A percentile compares a stretch with the other conserved stretches of the same genome.
Evolutionary conservation across 2,797 vertebrate genomes (phyloP).

Genomic region (Leuciscus waleckii): DNA sequence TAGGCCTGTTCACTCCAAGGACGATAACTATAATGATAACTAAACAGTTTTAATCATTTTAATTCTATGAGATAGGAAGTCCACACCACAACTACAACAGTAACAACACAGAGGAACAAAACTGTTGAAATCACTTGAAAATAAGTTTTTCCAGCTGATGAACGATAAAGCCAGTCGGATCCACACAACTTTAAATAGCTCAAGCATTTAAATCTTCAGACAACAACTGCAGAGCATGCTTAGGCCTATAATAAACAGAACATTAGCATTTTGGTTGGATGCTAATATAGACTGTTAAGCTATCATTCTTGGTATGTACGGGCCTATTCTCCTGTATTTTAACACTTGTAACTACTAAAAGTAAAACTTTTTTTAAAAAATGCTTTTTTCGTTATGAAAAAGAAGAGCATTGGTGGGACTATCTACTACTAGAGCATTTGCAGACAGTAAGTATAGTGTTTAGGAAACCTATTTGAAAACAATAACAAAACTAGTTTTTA

Average conservation of each 20-base stretch:
- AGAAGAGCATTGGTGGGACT: neutral
- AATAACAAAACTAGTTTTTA: neutral
- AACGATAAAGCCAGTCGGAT: neutral
- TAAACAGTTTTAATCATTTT: neutral
- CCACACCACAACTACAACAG: neutral
- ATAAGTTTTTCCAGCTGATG: neutral
- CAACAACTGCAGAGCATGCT: neutral
- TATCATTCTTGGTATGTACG: neutral
- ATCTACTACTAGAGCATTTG: no score
- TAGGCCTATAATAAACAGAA: neutral
- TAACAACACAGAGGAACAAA: neutral
- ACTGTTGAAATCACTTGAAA: neutral
- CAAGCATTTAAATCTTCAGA: neutral
- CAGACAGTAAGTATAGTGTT: neutral
- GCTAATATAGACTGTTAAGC: neutral
- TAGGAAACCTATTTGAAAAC: neutral
- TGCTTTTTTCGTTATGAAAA: neutral
- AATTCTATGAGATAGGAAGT: neutral
- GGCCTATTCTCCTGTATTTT: neutral
- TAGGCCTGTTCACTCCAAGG: neutral
- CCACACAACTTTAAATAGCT: neutral
- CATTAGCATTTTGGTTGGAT: neutral
- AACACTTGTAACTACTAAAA: neutral
- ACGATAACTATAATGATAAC: neutral
- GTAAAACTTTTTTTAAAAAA: neutral